Base-by-base conservation (phyloP, 2,113 vertebrate species). In the Urocynchramus pylzowi region DNA sequence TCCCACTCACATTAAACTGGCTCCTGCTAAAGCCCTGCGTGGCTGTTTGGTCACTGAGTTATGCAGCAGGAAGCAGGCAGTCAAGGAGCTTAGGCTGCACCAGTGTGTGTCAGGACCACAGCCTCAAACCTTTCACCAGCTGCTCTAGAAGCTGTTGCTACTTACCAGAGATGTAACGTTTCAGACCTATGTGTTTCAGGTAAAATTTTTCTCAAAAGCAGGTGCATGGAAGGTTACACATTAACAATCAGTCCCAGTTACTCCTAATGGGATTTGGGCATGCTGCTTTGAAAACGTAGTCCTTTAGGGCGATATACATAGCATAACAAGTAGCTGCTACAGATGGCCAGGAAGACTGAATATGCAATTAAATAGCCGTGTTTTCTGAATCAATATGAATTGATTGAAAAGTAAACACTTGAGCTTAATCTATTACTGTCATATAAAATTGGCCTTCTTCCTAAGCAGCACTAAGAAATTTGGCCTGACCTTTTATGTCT, bases 331-430 rank as follows among this genome's bases (percentile, higher is more conserved):
- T 14, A 89, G 60, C 49, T 80, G 81, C 83, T 96, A 75, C 60
- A 82, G 96, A 74, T 2, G 5, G 44, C 61, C 75, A 70, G 67
- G 80, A 89, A 84, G 79, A 96, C 63, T 74, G 78, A 96, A 95
- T 78, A 82, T 83, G 93, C 81, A 95, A 95, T 96, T 97, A 97
- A 97, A 93, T 78, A 87, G 18, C 81, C 64, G 30, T 20, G 14
- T 93, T 94, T 97, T 88, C 89, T 87, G 76, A 96, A 97, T 97
- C 97, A 86, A 92, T 98, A 93, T 84, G 52, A 95, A 97, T 85
- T 96, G 96, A 97, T 96, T 94, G 86, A 93, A 97, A 97, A 97
- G 87, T 87, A 97, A 97, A 96, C 93, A 95, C 94, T 92, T 95
- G 84, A 88, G 61, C 52, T 96, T 97, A 88, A 95, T 97, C 92